Evolutionary conservation across 2,888 invertebrate species (phyloP), one percentile per base, ranked within the genome.

Genomic region (Agriopis aurantiaria): DNA sequence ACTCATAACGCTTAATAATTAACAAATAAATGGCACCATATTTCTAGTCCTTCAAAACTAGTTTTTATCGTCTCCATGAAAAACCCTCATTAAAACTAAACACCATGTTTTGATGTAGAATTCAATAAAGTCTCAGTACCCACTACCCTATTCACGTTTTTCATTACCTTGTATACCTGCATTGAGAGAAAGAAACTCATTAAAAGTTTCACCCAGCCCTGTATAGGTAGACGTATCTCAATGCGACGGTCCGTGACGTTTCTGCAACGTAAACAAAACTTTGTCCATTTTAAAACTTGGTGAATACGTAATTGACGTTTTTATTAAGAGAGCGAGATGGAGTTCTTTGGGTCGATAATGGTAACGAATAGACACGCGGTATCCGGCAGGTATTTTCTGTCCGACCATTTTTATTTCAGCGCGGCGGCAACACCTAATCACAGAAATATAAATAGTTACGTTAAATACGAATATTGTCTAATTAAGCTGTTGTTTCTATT

Each of bases 191-290:
- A 82, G 80, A 84, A 87, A 86, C 85, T 87, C 85, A 84, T 88
- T 85, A 85, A 83, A 88, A 87, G 79, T 88, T 87, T 82, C 14
- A 62, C 61, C 60, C 56, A 11, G 53, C 17, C 56, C 68, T 74
- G 65, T 70, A 69, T 78, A 71, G 58, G 72, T 73, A 74, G 76
- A 78, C 41, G 78, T 78, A 78, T 74, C 73, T 62, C 41, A 52
- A 33, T 64, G 71, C 73, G 75, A 75, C 65, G 68, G 57, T 62
- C 73, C 75, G 76, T 79, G 80, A 78, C 78, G 79, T 76, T 78
- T 78, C 79, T 80, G 75, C 78, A 81, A 79, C 77, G 71, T 84
- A 84, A 84, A 85, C 83, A 86, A 82, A 86, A 83, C 81, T 85
- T 80, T 77, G 76, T 78, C 79, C 77, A 79, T 78, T 79, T 78